Evolutionary conservation across 2,797 vertebrate genomes (phyloP).

Genomic region (Jordanella pulchra): DNA sequence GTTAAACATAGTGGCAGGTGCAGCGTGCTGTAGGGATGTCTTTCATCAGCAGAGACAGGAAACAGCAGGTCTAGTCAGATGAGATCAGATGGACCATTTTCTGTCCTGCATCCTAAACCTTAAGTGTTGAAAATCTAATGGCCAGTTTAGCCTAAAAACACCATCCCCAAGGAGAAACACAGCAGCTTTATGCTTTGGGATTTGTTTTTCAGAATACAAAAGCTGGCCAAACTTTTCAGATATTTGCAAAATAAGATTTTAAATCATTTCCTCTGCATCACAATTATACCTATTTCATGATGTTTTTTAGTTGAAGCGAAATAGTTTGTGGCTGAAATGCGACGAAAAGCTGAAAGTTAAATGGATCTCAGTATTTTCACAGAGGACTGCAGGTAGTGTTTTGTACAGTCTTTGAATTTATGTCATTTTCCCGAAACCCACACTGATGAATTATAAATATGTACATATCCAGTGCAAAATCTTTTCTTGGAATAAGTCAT

Average conservation of each 20-base stretch:
- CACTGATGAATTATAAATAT: slow-evolving; percentile 1
- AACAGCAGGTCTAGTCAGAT: background rate
- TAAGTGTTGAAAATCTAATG: background rate
- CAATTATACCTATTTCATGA: background rate
- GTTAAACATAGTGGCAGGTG: background rate
- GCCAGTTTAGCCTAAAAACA: too few relatives aligned
- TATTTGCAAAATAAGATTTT: background rate
- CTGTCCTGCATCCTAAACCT: background rate
- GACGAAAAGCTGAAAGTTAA: background rate
- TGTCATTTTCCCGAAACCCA: background rate
- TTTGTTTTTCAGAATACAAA: background rate
- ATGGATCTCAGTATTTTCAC: background rate
- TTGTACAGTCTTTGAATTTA: background rate
- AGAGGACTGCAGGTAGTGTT: background rate
- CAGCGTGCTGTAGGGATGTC: background rate
- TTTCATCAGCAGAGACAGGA: background rate
- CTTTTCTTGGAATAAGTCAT: slow-evolving; percentile 32
- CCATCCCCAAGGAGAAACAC: too few relatives aligned
- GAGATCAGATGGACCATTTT: background rate
- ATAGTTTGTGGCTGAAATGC: background rate
- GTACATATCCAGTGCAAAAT: background rate
- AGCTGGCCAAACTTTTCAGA: background rate
- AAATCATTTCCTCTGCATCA: background rate
- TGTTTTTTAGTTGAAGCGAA: background rate
- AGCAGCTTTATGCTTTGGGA: too few relatives aligned